Base-by-base conservation (phyloP, 2,113 vertebrate species). In the Athene cunicularia region DNA sequence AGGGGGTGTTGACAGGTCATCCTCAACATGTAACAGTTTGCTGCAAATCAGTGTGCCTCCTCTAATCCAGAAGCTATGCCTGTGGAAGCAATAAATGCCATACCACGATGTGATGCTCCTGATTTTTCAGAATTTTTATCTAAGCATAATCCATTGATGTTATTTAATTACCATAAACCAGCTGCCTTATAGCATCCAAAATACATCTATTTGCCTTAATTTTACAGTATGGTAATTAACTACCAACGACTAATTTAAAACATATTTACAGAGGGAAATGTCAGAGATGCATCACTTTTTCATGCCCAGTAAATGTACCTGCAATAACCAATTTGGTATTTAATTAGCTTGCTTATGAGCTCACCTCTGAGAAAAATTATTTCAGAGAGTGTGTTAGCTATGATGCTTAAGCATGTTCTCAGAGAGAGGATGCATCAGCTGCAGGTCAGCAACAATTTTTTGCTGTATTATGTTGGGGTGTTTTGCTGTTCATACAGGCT, bases 301-400 rank as follows among this genome's bases (percentile, higher is more conserved):
- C 70, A 79, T 87, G 73, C 86, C 84, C 76, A 82, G 62, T 87
- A 95, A 95, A 91, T 58, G 77, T 62, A 81, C 12, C 47, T 3
- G 5, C 53, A 76, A 70, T 81, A 95, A 95, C 56, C 70, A 89
- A 95, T 84, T 90, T 82, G 23, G 6, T 81, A 73, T 95, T 95
- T 95, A 95, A 95, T 97, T 89, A 95, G 73, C 73, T 91, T 11
- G 10, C 73, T 91, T 81, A 86, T 41, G 55, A 95, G 67, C 88
- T 95, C 76, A 96, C 94, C 94, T 89, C 52, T 87, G 91, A 97
- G 89, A 79, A 88, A 91, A 95, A 72, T 39, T 55, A 67, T 81
- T 86, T 77, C 68, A 71, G 60, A 56, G 83, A 64, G 58, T 8
- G 2, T 26, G 33, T 71, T 94, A 60, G 58, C 64, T 86, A 2